phyloP scores from a whole-genome alignment of 2,888 invertebrate genomes.

The Beris morrisii region DNA sequence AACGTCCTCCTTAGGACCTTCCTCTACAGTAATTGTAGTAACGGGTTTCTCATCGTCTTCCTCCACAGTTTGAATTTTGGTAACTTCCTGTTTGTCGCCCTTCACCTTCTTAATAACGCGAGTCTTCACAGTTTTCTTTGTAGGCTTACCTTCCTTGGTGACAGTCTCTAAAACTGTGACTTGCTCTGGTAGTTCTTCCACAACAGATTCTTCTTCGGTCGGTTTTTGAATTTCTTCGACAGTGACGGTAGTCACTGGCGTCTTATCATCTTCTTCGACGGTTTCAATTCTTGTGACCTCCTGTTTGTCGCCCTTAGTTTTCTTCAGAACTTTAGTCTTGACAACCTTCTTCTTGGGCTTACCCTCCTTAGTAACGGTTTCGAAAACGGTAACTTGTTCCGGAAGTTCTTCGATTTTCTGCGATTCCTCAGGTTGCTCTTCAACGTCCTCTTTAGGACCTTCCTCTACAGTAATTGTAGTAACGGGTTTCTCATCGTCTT shows the following conservation, averaged over 20 bases:
- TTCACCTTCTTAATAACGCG: conserved; percentile 44
- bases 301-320: conserved; percentile 44
- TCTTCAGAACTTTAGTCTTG: conserved; percentile 45
- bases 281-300: conserved; percentile 54
- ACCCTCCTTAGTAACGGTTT: conserved; percentile 36
- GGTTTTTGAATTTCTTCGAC: conserved; percentile 46
- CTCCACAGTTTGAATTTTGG: conserved; percentile 47
- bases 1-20: conserved; percentile 42
- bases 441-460: conserved; percentile 34
- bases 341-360: conserved; percentile 47
- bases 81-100: conserved; percentile 46
- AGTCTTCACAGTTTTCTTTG: conserved; percentile 47
- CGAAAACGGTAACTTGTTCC: conserved; percentile 43
- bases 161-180: conserved; percentile 39
- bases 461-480: conserved; percentile 50
- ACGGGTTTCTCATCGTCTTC: conserved; percentile 50
- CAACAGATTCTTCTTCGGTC: conserved; percentile 31
- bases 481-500: conserved; percentile 50
- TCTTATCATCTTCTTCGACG: conserved; percentile 52
- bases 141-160: conserved; percentile 44
- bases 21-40: conserved; percentile 46
- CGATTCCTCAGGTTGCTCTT: conserved; percentile 38
- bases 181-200: conserved; percentile 52
- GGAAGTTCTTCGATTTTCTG: conserved; percentile 46
- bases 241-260: conserved; percentile 49